These are phyloP conservation scores for Apolygus lucorum DNA, from an alignment of 1,140 invertebrate genomes.

Conservation along the genomic window DNA sequence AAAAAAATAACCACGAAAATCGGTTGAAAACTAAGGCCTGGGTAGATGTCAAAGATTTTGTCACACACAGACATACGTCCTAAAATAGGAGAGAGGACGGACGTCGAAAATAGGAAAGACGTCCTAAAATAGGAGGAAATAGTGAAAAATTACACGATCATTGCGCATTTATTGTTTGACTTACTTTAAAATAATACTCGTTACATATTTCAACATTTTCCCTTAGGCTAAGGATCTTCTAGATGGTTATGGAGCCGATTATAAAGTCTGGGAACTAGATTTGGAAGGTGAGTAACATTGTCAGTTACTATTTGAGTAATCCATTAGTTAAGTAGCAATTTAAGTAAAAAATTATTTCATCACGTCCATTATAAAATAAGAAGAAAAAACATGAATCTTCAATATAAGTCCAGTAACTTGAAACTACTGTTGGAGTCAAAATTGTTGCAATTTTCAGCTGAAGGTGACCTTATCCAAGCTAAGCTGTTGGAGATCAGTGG, in stretches of 20 bases:
- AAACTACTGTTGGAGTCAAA: background rate
- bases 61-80: no score
- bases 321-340: background rate
- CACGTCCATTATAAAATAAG: background rate
- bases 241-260: background rate
- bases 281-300: background rate
- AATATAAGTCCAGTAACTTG: background rate
- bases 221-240: background rate
- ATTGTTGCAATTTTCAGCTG: background rate
- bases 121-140: background rate
- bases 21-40: no score
- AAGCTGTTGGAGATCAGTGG: conserved; percentile 72
- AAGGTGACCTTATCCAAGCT: conserved; percentile 51
- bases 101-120: background rate
- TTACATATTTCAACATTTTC: no score
- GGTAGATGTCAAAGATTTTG: no score
- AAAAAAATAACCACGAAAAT: no score
- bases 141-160: background rate
- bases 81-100: background rate
- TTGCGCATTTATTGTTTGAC: no score
- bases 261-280: background rate
- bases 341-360: background rate
- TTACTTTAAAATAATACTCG: no score
- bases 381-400: background rate
- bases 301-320: background rate